Conservation (phyloP, 2,888 invertebrate species). For the Tachina fera region DNA sequence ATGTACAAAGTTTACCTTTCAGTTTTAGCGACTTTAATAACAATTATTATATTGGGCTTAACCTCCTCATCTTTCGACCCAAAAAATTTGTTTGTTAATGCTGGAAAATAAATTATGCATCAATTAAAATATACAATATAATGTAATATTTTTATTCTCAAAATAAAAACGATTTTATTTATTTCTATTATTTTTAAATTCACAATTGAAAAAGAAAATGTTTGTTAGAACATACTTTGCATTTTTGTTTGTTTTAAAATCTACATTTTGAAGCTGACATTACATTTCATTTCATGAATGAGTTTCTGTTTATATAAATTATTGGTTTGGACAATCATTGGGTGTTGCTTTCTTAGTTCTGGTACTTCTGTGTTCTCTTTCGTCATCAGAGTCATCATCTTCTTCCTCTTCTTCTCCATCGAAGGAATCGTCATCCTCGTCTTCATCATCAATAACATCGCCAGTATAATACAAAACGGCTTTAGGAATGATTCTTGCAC, state of each 20-base stretch:
- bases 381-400: slow-evolving; percentile 84
- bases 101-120: slow-evolving; percentile 33
- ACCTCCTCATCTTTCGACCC: slow-evolving; percentile 1
- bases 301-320: slow-evolving; percentile 76
- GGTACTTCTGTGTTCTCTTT: slow-evolving; percentile 84
- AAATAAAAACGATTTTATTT: slow-evolving; percentile 57
- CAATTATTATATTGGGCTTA: neutral
- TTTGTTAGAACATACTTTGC: slow-evolving; percentile 28
- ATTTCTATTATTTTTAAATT: slow-evolving; percentile 54
- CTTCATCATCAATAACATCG: slow-evolving; percentile 91
- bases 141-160: slow-evolving; percentile 14
- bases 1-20: neutral
- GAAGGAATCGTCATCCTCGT: slow-evolving; percentile 85
- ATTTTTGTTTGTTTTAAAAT: slow-evolving; percentile 40
- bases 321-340: slow-evolving; percentile 90
- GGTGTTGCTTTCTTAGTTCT: slow-evolving; percentile 81
- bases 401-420: slow-evolving; percentile 87
- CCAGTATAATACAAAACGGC: slow-evolving; percentile 99
- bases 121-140: neutral
- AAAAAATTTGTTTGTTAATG: slow-evolving; percentile 2
- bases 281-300: slow-evolving; percentile 44
- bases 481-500: slow-evolving; percentile 98
- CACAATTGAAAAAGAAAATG: slow-evolving; percentile 56
- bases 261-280: slow-evolving; percentile 56
- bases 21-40: slow-evolving; percentile 1